Evolutionary conservation across 2,113 vertebrate genomes (phyloP).

Genomic region (Petrocephalus microphthalmus): DNA sequence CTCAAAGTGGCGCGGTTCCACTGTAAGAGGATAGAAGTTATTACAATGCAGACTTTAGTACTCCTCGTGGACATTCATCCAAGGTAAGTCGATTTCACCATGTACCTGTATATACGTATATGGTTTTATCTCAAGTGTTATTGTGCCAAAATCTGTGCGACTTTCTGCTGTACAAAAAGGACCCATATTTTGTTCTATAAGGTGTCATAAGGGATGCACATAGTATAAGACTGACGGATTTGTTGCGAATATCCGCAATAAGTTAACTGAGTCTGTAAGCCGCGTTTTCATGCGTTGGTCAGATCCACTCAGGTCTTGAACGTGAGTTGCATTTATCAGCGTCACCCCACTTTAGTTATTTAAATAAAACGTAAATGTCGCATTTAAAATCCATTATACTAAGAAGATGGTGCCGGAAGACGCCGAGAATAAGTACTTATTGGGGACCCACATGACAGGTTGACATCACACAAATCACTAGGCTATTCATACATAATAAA

Average conservation of each 20-base stretch:
- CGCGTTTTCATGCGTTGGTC: neutral
- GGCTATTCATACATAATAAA: neutral
- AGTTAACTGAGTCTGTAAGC: neutral
- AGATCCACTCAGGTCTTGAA: neutral
- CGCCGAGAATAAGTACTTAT: neutral
- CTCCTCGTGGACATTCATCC: conserved; percentile 96
- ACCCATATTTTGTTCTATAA: neutral
- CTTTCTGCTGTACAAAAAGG: neutral
- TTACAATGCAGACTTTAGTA: conserved; percentile 97
- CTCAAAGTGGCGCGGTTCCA: conserved; percentile 92
- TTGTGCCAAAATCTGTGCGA: neutral
- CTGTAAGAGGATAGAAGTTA: conserved; percentile 95
- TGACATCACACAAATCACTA: neutral
- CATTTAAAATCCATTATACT: neutral
- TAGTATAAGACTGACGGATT: neutral
- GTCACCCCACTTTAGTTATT: neutral
- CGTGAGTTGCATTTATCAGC: neutral
- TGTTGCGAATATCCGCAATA: neutral
- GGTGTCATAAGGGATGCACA: neutral
- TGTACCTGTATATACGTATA: neutral
- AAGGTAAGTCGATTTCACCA: conserved; percentile 68
- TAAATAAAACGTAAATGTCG: neutral
- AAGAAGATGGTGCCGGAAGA: neutral
- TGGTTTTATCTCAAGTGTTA: neutral
- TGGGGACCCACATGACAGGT: neutral